Evolutionary conservation across 2,113 vertebrate genomes (phyloP).

Genomic region (Indicator maculatus): DNA sequence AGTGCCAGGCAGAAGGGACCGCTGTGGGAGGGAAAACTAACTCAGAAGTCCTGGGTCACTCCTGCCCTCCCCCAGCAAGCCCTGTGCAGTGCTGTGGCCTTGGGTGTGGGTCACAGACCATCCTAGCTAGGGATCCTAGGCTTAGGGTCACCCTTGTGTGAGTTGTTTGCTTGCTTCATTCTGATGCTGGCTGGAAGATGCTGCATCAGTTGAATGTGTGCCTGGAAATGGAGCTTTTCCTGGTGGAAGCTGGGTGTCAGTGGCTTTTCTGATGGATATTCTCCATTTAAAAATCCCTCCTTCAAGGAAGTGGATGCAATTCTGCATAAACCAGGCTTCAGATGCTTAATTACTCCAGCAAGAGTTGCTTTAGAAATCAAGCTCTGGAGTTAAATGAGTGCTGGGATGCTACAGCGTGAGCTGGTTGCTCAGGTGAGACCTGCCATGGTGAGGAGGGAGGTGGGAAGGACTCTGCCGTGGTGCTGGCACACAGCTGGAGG

Average conservation of each 20-base stretch:
- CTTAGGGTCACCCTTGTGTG: rapidly evolving
- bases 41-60: neutral
- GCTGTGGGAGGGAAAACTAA: rapidly evolving
- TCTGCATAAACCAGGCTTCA: neutral
- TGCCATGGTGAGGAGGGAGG: rapidly evolving
- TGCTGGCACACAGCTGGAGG: rapidly evolving
- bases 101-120: neutral
- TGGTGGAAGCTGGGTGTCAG: neutral
- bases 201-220: neutral
- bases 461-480: rapidly evolving
- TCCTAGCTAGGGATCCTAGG: neutral
- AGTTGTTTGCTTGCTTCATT: neutral
- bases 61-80: neutral
- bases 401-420: neutral
- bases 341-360: neutral
- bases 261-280: neutral
- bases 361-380: neutral
- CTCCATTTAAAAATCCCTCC: neutral
- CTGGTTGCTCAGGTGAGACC: rapidly evolving
- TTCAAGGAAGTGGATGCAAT: neutral
- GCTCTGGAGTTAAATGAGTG: neutral
- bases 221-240: neutral
- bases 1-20: neutral
- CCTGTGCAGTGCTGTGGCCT: neutral
- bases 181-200: rapidly evolving